phyloP scores from a whole-genome alignment of 2,888 invertebrate species.

The Marasmarcha lunaedactyla region DNA sequence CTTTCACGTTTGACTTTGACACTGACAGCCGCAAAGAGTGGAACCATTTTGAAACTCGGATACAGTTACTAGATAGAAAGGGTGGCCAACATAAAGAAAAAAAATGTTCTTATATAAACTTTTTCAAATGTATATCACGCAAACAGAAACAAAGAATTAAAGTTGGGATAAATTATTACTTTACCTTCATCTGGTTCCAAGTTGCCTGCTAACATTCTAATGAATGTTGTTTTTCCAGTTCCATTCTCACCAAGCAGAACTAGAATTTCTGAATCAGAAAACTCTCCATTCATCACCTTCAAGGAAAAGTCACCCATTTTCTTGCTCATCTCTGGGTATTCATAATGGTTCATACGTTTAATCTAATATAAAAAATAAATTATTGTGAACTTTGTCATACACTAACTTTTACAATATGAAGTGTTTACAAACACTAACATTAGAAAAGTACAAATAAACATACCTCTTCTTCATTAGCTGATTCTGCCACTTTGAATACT shows the following conservation, averaged over 20 bases:
- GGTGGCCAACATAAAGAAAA: too few relatives aligned
- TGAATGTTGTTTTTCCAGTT: constrained; percentile 99
- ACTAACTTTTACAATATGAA: too few relatives aligned
- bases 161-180: too few relatives aligned
- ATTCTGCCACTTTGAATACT: constrained; percentile 98
- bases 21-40: too few relatives aligned
- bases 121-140: too few relatives aligned
- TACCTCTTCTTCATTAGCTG: constrained; percentile 95
- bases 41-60: too few relatives aligned
- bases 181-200: constrained; percentile 86
- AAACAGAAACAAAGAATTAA: too few relatives aligned
- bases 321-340: constrained; percentile 94
- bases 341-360: constrained; percentile 95
- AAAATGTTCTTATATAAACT: too few relatives aligned
- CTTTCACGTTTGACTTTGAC: constrained; percentile 1
- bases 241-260: constrained; percentile 98
- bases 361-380: constrained; percentile 45
- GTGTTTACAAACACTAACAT: constrained; percentile 2
- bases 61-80: too few relatives aligned
- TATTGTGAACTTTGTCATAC: background rate
- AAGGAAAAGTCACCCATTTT: constrained; percentile 84
- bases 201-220: constrained; percentile 97
- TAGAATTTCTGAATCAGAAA: constrained; percentile 99
- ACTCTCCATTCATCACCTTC: constrained; percentile 88
- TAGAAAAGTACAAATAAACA: too few relatives aligned